phyloP scores from a whole-genome alignment of 2,113 vertebrate species.

The Trinectes maculatus region DNA sequence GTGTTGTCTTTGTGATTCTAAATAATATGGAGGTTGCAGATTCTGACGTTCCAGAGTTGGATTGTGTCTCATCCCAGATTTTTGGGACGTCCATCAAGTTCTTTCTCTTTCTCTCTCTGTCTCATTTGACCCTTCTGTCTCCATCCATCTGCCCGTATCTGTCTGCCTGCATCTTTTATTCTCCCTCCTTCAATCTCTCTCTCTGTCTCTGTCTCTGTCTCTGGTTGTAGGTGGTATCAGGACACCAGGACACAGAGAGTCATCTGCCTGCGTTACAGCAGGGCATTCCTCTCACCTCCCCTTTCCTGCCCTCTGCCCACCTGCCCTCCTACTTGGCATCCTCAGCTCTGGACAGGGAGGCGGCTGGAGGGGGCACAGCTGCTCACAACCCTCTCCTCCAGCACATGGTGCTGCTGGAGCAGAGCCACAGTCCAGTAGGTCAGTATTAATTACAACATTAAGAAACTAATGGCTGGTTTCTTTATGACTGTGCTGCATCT shows the following conservation, averaged over 20 bases:
- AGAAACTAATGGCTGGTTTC: not conserved
- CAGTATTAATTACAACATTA: conserved; percentile 37
- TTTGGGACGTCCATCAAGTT: too few species aligned
- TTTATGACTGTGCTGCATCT: not conserved
- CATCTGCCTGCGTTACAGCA: conserved; percentile 88
- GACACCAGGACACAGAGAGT: conserved; percentile 88
- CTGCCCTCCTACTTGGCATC: conserved; percentile 92
- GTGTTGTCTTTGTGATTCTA: conserved; percentile 17
- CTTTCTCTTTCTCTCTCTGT: conserved; percentile 33
- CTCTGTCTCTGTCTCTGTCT: not conserved
- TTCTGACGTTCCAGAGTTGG: too few species aligned
- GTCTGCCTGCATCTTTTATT: conserved; percentile 1
- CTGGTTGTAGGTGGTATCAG: conserved; percentile 82
- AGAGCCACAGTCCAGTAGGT: conserved; percentile 88
- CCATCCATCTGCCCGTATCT: conserved; percentile 21
- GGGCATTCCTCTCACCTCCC: conserved; percentile 84
- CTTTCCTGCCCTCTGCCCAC: conserved; percentile 89
- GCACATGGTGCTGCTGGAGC: conserved; percentile 96
- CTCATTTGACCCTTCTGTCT: conserved; percentile 26
- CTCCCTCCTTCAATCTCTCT: conserved; percentile 5
- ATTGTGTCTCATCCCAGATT: too few species aligned
- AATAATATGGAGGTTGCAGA: not conserved
- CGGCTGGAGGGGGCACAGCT: conserved; percentile 66
- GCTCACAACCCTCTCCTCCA: conserved; percentile 90
- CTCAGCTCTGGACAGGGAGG: conserved; percentile 86